phyloP scores from a whole-genome alignment of 2,888 invertebrate species.

The Litoditis marina region DNA sequence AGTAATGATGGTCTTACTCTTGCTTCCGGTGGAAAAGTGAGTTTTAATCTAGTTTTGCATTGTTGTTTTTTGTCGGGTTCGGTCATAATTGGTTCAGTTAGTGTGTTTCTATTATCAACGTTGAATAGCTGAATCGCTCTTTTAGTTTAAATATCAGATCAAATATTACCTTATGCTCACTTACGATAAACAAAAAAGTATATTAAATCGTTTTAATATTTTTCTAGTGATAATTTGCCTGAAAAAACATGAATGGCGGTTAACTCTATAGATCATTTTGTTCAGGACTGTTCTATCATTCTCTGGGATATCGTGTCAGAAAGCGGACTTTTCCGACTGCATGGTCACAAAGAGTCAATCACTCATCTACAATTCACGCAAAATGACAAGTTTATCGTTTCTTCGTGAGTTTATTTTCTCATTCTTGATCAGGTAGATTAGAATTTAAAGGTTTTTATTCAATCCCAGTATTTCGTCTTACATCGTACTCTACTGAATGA shows the following conservation, averaged over 20 bases:
- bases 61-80: not conserved
- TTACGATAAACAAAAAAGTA: no score
- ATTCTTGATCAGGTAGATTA: no score
- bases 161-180: no score
- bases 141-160: no score
- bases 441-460: slow-evolving; percentile 2
- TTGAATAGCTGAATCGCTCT: no score
- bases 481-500: no score
- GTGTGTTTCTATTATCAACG: no score
- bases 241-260: no score
- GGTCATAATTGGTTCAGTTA: not conserved
- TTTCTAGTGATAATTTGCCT: no score
- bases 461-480: no score
- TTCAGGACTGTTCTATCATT: slow-evolving; percentile 83
- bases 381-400: slow-evolving; percentile 63
- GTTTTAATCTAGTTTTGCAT: not conserved
- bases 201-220: no score
- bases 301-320: slow-evolving; percentile 91
- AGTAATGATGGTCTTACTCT: slow-evolving; percentile 79
- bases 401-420: slow-evolving; percentile 60
- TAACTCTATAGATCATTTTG: slow-evolving; percentile 1
- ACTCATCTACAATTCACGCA: slow-evolving; percentile 70
- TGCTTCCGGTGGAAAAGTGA: slow-evolving; percentile 82
- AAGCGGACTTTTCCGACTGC: slow-evolving; percentile 80
- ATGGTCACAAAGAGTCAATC: slow-evolving; percentile 85